Base-by-base conservation (phyloP, 2,797 vertebrate genomes). In the Remorina albescens region DNA sequence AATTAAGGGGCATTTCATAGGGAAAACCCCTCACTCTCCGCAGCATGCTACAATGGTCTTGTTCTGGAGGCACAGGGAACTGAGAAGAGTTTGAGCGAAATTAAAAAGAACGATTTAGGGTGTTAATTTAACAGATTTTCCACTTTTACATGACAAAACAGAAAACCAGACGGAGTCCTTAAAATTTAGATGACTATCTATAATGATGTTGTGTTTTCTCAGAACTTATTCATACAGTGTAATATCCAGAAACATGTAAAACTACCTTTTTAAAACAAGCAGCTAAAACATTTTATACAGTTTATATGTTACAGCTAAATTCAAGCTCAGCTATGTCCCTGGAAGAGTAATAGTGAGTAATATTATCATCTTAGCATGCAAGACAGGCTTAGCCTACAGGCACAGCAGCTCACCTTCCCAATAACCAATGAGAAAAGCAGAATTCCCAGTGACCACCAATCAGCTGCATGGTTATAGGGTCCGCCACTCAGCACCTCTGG, bases 381-480 rank as follows among this genome's bases (percentile, higher is more conserved):
- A n/a, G 32, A 75, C 26, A 54, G 6, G 9, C 18, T 18, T 15
- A 54, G 41, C 4, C 49, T 11, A 61, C 44, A 37, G 46, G 68
- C 67, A 67, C 59, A 83, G 26, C 18, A 68, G 25, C 92, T 95
- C 88, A 99, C 98, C 96, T 97, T 95, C 59, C 97, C 97, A 26
- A 93, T 95, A 80, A 95, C 95, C 94, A 99, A 84, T 80, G 96
- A 95, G 6, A 96, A 99, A 68, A 99, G 93, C 73, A 99, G 91
- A 56, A 99, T 94, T 80, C 97, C 97, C 60, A 99, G 86, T 2
- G 98, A 99, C 97, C 98, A 99, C 97, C 98, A 98, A 88, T 99
- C 98, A 0, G 96, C 96, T 26, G 96, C 79, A 0, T 99, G 98
- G 91, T 93, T 96, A 86, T 99, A 99, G 44, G 97, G 97, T 5